Conservation (phyloP, 2,797 vertebrate species). For the Propithecus deckenii region DNA sequence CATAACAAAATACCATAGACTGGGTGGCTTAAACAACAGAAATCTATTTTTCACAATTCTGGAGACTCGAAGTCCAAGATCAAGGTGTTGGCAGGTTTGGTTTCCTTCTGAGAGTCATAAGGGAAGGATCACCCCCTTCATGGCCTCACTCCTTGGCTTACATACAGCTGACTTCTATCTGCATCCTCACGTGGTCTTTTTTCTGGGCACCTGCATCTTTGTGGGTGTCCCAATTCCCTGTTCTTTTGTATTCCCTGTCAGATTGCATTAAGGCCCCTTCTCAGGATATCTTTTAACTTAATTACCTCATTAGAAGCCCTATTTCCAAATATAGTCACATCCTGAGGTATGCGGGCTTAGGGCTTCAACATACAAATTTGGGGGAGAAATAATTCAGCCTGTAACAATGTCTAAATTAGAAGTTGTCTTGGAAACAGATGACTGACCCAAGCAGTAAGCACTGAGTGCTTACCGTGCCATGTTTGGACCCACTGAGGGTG, state of each 20-base stretch:
- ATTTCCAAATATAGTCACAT: neutral
- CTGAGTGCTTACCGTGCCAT: neutral
- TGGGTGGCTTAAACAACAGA: neutral
- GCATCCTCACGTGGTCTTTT: neutral
- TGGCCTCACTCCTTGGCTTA: neutral
- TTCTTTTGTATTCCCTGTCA: too few species aligned
- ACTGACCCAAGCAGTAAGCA: neutral
- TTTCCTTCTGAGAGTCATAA: neutral
- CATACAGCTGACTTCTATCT: neutral
- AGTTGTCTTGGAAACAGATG: neutral
- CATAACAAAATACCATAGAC: neutral
- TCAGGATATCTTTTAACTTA: neutral
- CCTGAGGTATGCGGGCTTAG: neutral
- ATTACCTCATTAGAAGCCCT: neutral
- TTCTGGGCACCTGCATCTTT: too few species aligned
- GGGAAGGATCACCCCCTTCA: neutral
- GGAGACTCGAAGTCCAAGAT: neutral
- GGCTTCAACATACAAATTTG: neutral
- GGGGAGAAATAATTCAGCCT: neutral
- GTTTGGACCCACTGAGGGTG: neutral
- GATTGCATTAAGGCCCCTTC: neutral
- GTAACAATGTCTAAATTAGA: neutral
- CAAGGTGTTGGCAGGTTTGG: neutral
- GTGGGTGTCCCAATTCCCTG: neutral
- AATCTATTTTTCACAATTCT: neutral